These are phyloP conservation scores for Burhinus oedicnemus DNA, from an alignment of 2,113 vertebrate species.

Conservation along the genomic window DNA sequence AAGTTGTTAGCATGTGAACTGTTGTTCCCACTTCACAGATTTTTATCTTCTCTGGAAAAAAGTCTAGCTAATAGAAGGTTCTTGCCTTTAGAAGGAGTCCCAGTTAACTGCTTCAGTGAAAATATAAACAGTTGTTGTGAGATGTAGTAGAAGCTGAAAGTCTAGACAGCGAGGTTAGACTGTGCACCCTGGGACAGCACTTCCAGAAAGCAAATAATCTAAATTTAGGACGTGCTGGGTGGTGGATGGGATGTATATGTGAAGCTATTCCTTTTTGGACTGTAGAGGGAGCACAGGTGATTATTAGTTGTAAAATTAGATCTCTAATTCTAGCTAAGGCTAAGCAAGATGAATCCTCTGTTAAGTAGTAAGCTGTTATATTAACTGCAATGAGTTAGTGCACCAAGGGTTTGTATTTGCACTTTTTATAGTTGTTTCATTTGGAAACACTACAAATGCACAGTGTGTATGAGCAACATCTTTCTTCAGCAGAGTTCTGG, in stretches of 20 bases:
- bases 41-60: not conserved
- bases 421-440: not conserved
- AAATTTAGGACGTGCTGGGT: not conserved
- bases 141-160: not conserved
- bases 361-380: not conserved
- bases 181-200: not conserved
- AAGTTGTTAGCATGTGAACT: not conserved
- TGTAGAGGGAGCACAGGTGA: slow-evolving; percentile 14
- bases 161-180: not conserved
- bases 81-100: not conserved
- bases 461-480: fast-evolving
- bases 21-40: not conserved
- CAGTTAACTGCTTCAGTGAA: not conserved
- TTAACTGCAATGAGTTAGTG: not conserved
- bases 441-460: not conserved
- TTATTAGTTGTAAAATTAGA: not conserved
- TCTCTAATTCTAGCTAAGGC: not conserved
- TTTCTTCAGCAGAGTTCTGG: not conserved
- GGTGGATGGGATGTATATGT: not conserved
- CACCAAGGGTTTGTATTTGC: not conserved
- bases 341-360: not conserved
- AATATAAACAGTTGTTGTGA: not conserved
- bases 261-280: not conserved
- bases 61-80: not conserved
- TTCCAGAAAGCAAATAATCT: not conserved